These are phyloP conservation scores for Chrysocyon brachyurus DNA, from an alignment of 2,797 vertebrate species.

Conservation along the genomic window DNA sequence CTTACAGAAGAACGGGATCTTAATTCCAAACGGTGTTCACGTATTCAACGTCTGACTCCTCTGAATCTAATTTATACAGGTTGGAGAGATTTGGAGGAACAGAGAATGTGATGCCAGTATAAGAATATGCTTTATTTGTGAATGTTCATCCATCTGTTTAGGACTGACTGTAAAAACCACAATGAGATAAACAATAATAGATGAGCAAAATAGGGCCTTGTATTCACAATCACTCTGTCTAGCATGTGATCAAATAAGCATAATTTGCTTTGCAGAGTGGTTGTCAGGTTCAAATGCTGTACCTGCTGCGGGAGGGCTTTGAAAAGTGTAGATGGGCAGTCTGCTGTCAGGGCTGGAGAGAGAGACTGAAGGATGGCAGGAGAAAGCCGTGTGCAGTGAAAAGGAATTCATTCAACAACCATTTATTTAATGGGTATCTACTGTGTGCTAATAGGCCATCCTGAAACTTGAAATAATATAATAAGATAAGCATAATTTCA, in stretches of 20 bases:
- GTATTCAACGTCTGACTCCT: constrained; percentile 65
- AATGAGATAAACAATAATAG: constrained; percentile 66
- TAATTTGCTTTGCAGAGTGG: constrained; percentile 16
- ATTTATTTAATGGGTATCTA: constrained; percentile 35
- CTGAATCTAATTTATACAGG: constrained; percentile 74
- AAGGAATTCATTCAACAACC: constrained; percentile 36
- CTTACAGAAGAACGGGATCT: constrained; percentile 60
- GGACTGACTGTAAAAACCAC: constrained; percentile 75
- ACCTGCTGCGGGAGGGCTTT: not conserved
- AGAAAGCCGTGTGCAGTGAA: constrained; percentile 11
- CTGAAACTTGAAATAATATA: constrained; percentile 58
- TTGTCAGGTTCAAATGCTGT: constrained; percentile 57
- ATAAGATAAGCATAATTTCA: constrained; percentile 12
- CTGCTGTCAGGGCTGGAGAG: constrained; percentile 6
- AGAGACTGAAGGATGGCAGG: not conserved
- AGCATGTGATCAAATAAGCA: constrained; percentile 62
- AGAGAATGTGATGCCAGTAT: constrained; percentile 74
- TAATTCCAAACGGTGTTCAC: constrained; percentile 69
- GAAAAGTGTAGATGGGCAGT: constrained; percentile 35
- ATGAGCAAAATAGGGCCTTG: constrained; percentile 7
- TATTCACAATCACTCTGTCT: constrained; percentile 21
- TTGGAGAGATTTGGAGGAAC: constrained; percentile 79
- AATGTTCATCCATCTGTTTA: constrained; percentile 81
- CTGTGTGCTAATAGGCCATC: not conserved
- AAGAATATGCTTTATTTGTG: constrained; percentile 83